Evolutionary conservation across 2,113 vertebrate species (phyloP), one percentile per base, ranked within the genome.

Genomic region (Colistium nudipinnis): DNA sequence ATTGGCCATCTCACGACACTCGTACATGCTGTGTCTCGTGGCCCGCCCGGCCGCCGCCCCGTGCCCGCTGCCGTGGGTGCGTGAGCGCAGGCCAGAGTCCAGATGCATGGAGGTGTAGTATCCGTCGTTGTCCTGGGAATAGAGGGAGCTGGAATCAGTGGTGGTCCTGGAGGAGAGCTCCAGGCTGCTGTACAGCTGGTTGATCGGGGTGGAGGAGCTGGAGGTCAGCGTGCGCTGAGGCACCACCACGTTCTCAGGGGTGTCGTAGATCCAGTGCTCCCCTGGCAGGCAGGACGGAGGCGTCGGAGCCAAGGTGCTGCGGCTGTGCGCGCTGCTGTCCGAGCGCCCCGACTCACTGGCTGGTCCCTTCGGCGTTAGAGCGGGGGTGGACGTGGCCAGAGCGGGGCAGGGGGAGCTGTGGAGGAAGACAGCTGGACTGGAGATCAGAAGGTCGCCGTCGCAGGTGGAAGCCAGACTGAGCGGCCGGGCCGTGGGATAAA

Each of bases 141-240:
- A 95, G 25, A 96, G 77, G 14, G 96, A 96, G 73, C 93, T 87
- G 41, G 93, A 92, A 78, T 96, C 95, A 0, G 95, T 95, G 53
- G 87, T 94, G 76, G 87, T 91, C 0, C 89, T 81, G 62, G 92
- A 94, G 0, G 92, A 86, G 39, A 82, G 93, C 65, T 98, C 96
- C 89, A 95, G 78, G 80, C 94, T 97, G 85, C 93, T 91, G 72
- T 95, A 96, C 59, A 93, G 45, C 79, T 96, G 96, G 89, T 95
- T 95, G 0, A 92, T 83, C 0, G 96, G 95, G 4, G 94, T 94
- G 74, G 93, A 95, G 75, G 89, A 93, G 71, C 93, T 96, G 27
- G 95, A 94, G 9, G 92, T 92, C 1, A 90, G 81, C 28, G 85
- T 47, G 60, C 92, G 95, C 57, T 47, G 86, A 0, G 93, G 92